These are phyloP conservation scores for Agapornis roseicollis DNA, from an alignment of 2,113 vertebrate species.

Conservation along the genomic window DNA sequence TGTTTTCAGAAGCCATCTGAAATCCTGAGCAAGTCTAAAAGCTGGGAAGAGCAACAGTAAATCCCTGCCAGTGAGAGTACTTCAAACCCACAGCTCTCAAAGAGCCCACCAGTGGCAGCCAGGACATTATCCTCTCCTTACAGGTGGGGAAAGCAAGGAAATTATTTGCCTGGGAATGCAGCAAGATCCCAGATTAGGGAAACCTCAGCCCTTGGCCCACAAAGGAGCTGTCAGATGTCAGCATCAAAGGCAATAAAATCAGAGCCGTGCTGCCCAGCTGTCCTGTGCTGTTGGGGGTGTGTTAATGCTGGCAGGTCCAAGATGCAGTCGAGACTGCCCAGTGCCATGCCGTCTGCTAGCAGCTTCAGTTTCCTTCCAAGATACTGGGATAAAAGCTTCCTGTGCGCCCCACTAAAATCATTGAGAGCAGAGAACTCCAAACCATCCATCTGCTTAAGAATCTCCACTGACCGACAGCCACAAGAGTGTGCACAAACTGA, in stretches of 20 bases:
- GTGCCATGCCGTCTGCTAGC: neutral
- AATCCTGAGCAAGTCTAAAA: neutral
- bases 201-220: neutral
- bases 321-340: neutral
- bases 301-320: neutral
- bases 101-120: neutral
- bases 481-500: fast-evolving
- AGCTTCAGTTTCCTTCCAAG: neutral
- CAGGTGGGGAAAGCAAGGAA: neutral
- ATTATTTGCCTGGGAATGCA: neutral
- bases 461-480: neutral
- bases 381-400: neutral
- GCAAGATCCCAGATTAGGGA: neutral
- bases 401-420: fast-evolving
- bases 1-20: neutral
- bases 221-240: neutral
- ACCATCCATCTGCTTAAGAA: neutral
- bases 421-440: neutral
- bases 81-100: neutral
- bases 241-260: neutral
- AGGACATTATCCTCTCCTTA: neutral
- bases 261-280: neutral
- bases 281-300: neutral
- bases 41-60: neutral
- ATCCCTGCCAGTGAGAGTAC: neutral